Evolutionary conservation across 2,797 vertebrate species (phyloP).

Genomic region (Sebastes iracundus): DNA sequence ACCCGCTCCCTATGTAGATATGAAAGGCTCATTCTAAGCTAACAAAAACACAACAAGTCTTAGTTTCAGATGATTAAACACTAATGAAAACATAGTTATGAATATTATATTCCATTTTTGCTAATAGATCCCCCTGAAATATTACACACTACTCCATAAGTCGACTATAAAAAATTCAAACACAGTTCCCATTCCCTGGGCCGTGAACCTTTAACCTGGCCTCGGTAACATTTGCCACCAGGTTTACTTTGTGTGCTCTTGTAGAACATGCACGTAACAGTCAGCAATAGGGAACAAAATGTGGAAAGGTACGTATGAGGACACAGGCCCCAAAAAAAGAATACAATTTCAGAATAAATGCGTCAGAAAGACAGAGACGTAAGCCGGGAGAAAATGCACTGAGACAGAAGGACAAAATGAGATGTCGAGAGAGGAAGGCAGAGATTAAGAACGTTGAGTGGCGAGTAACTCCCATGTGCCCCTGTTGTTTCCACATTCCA

Average conservation of each 20-base stretch:
- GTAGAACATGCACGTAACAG: background rate
- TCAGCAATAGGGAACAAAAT: background rate
- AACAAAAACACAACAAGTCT: no score
- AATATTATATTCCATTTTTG: no score
- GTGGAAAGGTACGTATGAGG: background rate
- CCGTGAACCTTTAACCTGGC: background rate
- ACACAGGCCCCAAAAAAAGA: background rate
- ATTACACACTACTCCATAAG: no score
- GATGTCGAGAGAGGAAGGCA: slow-evolving; percentile 45
- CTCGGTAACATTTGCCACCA: background rate
- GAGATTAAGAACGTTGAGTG: slow-evolving; percentile 54
- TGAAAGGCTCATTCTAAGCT: no score
- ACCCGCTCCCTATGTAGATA: no score
- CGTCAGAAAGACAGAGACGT: slow-evolving; percentile 15
- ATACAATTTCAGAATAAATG: background rate
- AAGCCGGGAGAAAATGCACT: slow-evolving; percentile 19
- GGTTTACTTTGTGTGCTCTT: background rate
- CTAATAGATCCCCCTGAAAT: no score
- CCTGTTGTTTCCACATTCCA: slow-evolving; percentile 40
- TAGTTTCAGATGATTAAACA: no score
- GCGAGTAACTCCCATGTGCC: slow-evolving; percentile 42
- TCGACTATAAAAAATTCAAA: no score
- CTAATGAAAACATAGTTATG: no score
- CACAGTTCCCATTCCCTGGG: background rate
- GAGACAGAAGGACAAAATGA: slow-evolving; percentile 44